Evolutionary conservation across 2,797 vertebrate species (phyloP).

Genomic region (Trachops cirrhosus): DNA sequence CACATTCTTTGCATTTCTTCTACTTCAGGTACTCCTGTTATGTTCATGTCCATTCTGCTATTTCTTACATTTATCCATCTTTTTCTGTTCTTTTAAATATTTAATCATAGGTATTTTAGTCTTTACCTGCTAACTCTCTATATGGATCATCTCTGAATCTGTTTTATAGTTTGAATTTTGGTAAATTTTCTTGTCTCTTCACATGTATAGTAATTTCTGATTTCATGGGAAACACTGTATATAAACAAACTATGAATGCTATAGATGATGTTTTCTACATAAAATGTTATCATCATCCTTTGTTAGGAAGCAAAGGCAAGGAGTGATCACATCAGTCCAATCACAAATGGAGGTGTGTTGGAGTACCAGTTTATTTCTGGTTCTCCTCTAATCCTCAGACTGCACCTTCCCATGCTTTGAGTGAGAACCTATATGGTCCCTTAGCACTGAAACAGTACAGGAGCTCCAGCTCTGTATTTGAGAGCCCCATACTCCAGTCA

Average conservation of each 20-base stretch:
- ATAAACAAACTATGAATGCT: background rate
- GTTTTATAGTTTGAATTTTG: background rate
- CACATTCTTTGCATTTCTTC: background rate
- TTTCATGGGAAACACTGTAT: background rate
- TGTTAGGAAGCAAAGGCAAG: no score
- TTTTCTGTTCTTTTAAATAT: background rate
- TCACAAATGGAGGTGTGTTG: fast-evolving
- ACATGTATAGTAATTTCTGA: background rate
- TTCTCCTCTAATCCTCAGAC: background rate
- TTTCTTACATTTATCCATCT: background rate
- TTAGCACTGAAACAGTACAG: background rate
- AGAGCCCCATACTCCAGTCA: background rate
- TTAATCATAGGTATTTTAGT: background rate
- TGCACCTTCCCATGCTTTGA: no score
- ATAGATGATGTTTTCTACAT: no score
- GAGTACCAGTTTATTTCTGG: background rate
- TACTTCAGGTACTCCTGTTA: background rate
- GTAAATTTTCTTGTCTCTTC: background rate
- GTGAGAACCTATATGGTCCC: background rate
- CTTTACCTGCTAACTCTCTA: background rate
- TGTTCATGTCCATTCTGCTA: background rate
- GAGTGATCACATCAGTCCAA: background rate
- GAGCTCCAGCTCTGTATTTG: no score
- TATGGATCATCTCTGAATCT: background rate
- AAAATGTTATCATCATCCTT: background rate